Evolutionary conservation across 1,140 invertebrate species (phyloP), one percentile per base, ranked within the genome.

Genomic region (Drosophila parvula): DNA sequence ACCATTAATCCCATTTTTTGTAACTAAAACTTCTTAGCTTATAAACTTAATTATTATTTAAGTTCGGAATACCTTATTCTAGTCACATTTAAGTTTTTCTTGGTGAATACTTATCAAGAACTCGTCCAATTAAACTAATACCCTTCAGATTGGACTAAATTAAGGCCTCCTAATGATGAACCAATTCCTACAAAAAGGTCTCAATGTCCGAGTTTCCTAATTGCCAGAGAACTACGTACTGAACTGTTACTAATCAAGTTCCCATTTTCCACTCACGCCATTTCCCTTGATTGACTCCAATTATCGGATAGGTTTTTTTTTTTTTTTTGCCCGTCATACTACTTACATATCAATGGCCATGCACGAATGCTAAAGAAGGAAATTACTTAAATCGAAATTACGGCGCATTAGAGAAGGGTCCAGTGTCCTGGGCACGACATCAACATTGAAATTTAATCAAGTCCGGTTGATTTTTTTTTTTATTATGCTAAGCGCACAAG

Each of bases 401-500:
- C 81, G 73, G 38, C 89, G 81, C 89, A 91, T 91, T 91, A 82
- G 60, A 62, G 45, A 34, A 67, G 57, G 43, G 65, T 45, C 50
- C 40, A 11, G 43, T n/a, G 74, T 68, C 74, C 62, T 48, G 55
- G 55, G 44, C 74, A 77, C 48, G 74, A 74, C 64, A 67, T 81
- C 77, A 64, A 75, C 73, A 88, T 74, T 80, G 83, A 79, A 89
- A 90, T 84, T 84, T 90, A 90, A 90, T 90, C 88, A 90, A 90
- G 81, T 90, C 73, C 74, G 81, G 68, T 71, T 85, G 64, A 69
- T 57, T 64, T 65, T 73, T 79, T 86, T 84, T 81, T 90, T 90
- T 90, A 81, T 79, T 90, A 90, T 90, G 82, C 82, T 90, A 90
- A 90, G 78, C 62, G 83, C 68, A 78, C 74, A 88, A 84, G 89